Conservation (phyloP, 2,797 vertebrate species). For the Crax fasciolata region DNA sequence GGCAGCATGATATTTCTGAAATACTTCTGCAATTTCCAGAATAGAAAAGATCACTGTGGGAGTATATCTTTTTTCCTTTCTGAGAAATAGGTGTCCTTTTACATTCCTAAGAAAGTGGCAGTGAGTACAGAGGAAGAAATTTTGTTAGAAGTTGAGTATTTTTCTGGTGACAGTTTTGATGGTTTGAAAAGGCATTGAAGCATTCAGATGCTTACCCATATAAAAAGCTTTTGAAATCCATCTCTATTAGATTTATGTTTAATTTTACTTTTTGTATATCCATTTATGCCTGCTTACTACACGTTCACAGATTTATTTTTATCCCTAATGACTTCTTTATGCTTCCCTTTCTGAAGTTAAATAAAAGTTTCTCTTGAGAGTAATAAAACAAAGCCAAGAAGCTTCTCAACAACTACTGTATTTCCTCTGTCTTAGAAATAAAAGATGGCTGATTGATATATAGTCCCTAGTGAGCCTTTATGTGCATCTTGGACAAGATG, state of each 20-base stretch:
- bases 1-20: not conserved
- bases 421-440: slow-evolving; percentile 36
- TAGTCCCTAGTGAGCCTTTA: not conserved
- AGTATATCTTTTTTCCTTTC: not conserved
- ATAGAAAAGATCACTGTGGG: not conserved
- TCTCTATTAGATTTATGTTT: not conserved
- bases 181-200: not conserved
- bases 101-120: not conserved
- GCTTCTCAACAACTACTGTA: not conserved
- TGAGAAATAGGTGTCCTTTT: not conserved
- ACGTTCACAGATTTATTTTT: not conserved
- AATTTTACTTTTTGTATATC: not conserved
- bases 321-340: not conserved
- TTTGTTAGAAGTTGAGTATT: not conserved
- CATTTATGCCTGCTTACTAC: not conserved
- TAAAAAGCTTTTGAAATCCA: slow-evolving; percentile 17
- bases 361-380: slow-evolving; percentile 6
- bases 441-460: slow-evolving; percentile 20
- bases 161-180: not conserved
- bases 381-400: slow-evolving; percentile 42
- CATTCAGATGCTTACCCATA: not conserved
- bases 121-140: not conserved
- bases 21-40: not conserved
- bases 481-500: not conserved
- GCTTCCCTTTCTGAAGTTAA: slow-evolving; percentile 14